These are phyloP conservation scores for Lacerta agilis DNA, from an alignment of 2,797 vertebrate species.

Conservation along the genomic window DNA sequence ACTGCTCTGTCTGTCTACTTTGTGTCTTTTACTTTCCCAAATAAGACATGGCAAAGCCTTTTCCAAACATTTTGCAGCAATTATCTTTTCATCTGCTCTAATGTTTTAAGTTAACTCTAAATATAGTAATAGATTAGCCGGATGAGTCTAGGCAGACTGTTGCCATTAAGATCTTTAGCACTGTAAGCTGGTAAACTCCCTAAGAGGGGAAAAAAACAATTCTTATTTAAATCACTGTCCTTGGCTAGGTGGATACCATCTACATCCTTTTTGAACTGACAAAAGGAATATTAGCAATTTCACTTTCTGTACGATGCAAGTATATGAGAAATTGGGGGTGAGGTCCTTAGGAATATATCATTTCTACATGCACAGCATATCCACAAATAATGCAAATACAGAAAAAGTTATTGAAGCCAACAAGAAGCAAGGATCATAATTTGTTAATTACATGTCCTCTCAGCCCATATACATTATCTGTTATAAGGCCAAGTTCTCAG, in stretches of 20 bases:
- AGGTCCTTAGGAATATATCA: neutral
- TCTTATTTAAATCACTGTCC: neutral
- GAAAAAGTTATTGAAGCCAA: neutral
- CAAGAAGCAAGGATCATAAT: neutral
- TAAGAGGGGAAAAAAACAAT: conserved; percentile 11
- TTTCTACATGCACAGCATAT: neutral
- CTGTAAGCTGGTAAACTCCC: conserved; percentile 25
- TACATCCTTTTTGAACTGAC: neutral
- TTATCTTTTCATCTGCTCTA: neutral
- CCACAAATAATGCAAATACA: neutral
- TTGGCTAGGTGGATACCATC: neutral
- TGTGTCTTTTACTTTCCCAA: neutral
- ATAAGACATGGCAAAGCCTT: neutral
- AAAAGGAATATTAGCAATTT: neutral
- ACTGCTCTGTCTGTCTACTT: neutral
- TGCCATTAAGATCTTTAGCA: conserved; percentile 7
- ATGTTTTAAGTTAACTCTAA: conserved; percentile 27
- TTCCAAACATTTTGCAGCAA: neutral
- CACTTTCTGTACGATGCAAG: neutral
- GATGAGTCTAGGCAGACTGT: conserved; percentile 19
- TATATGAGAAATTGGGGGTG: neutral
- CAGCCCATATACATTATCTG: neutral
- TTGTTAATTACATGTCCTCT: neutral
- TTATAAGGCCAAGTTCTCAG: neutral
- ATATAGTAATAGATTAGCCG: conserved; percentile 12